Percentiles rank a stretch among this genome's conserved stretches.
phyloP scores from a whole-genome alignment of 2,113 vertebrate genomes.

The Pseudorhombus dupliciocellatus region DNA sequence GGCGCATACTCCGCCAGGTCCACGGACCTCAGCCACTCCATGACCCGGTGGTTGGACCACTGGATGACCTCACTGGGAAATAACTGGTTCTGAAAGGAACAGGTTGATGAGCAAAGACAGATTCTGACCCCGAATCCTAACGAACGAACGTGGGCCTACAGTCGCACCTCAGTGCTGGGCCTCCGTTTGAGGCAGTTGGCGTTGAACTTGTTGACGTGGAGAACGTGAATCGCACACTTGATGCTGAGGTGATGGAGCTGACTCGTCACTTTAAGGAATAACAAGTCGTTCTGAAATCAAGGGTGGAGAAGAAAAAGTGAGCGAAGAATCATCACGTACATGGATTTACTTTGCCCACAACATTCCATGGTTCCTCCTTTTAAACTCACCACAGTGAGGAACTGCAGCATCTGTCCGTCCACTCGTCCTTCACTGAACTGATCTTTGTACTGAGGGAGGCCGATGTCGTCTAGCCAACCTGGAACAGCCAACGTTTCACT shows the following conservation, averaged over 20 bases:
- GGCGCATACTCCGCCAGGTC: conserved; percentile 97
- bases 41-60: conserved; percentile 98
- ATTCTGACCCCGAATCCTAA: too few relatives aligned
- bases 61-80: conserved; percentile 91
- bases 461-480: conserved; percentile 98
- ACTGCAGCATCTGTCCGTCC: conserved; percentile 96
- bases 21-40: conserved; percentile 97
- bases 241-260: conserved; percentile 98
- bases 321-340: too few relatives aligned
- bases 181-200: conserved; percentile 91
- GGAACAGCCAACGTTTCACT: conserved; percentile 4
- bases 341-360: too few relatives aligned
- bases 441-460: conserved; percentile 98
- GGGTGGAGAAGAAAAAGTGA: neutral
- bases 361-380: neutral
- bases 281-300: conserved; percentile 89
- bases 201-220: conserved; percentile 92
- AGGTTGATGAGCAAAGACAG: neutral
- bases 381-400: conserved; percentile 92
- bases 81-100: conserved; percentile 79
- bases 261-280: conserved; percentile 96
- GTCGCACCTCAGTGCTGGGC: conserved; percentile 89
- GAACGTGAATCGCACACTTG: conserved; percentile 96
- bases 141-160: too few relatives aligned
- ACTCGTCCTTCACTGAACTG: conserved; percentile 95